Conservation (phyloP, 2,888 invertebrate species). For the Cotesia congregata region DNA sequence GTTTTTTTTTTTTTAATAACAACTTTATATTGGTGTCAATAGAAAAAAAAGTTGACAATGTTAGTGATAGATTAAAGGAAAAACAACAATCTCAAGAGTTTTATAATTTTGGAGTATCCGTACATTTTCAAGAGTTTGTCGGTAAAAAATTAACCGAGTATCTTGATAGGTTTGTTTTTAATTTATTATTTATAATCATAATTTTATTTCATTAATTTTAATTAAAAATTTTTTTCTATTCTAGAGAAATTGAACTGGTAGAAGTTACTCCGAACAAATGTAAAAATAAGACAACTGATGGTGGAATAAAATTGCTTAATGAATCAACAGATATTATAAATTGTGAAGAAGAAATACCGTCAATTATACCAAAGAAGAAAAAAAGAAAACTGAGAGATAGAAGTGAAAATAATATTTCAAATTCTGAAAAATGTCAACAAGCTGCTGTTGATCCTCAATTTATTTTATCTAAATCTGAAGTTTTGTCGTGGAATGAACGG, state of each 20-base stretch:
- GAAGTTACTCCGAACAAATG: slow-evolving; percentile 25
- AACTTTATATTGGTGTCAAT: not conserved
- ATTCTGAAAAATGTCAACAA: slow-evolving; percentile 50
- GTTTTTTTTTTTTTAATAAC: not conserved
- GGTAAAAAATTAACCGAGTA: slow-evolving; percentile 58
- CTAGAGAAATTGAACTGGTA: slow-evolving; percentile 53
- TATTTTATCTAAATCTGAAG: slow-evolving; percentile 57
- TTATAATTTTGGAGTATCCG: slow-evolving; percentile 56
- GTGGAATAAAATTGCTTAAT: slow-evolving; percentile 57
- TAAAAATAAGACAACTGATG: slow-evolving; percentile 19
- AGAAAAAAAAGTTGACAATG: slow-evolving; percentile 25
- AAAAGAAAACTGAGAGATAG: slow-evolving; percentile 35
- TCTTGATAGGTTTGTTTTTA: slow-evolving; percentile 55
- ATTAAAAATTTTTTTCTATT: slow-evolving; percentile 15
- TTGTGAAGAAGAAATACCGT: slow-evolving; percentile 35
- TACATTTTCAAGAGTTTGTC: slow-evolving; percentile 56
- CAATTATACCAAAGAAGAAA: slow-evolving; percentile 28
- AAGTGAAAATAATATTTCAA: slow-evolving; percentile 2
- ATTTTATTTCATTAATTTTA: not conserved
- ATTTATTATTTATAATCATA: slow-evolving; percentile 8
- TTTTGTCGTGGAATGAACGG: slow-evolving; percentile 56
- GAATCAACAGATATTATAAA: slow-evolving; percentile 48
- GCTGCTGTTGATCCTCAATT: slow-evolving; percentile 55
- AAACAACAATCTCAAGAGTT: slow-evolving; percentile 48
- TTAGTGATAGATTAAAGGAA: slow-evolving; percentile 43